phyloP scores from a whole-genome alignment of 2,888 invertebrate species.

The Diaprepes abbreviatus region DNA sequence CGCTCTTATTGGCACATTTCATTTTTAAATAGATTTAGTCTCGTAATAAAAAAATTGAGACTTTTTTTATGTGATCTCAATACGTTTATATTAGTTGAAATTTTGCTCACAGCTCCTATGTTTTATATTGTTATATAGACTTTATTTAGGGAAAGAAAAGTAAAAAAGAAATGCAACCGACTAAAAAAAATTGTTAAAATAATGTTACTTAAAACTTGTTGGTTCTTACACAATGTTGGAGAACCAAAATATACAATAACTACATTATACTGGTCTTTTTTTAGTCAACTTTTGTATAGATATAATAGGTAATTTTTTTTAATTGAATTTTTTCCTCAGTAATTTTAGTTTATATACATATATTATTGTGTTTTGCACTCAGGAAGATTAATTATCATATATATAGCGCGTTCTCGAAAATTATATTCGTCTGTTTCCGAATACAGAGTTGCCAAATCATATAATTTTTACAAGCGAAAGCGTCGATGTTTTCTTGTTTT shows the following conservation, averaged over 20 bases:
- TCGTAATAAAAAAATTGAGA: background rate
- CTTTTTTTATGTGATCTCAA: slow-evolving; percentile 33
- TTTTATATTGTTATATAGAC: slow-evolving; percentile 5
- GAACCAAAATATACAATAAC: background rate
- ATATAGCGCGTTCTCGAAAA: slow-evolving; percentile 11
- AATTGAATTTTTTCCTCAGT: slow-evolving; percentile 23
- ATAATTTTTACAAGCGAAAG: background rate
- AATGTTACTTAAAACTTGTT: slow-evolving; percentile 6
- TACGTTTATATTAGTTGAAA: slow-evolving; percentile 23
- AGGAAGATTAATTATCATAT: slow-evolving; percentile 30
- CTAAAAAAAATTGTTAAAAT: slow-evolving; percentile 1
- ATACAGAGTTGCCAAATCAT: background rate
- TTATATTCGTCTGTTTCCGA: background rate
- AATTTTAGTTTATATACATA: slow-evolving; percentile 27
- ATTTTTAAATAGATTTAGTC: background rate
- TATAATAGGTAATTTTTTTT: slow-evolving; percentile 27
- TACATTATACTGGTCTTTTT: slow-evolving; percentile 29
- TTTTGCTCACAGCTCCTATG: slow-evolving; percentile 29
- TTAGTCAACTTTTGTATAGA: slow-evolving; percentile 39
- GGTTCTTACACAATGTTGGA: background rate
- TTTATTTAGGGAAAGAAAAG: slow-evolving; percentile 25
- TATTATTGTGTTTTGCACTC: slow-evolving; percentile 36
- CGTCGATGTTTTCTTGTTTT: background rate
- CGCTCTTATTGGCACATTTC: background rate
- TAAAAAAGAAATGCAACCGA: slow-evolving; percentile 29